A percentile compares a stretch with the other conserved stretches of the same genome.
phyloP scores from a whole-genome alignment of 2,797 vertebrate species.

The Microchirus variegatus region DNA sequence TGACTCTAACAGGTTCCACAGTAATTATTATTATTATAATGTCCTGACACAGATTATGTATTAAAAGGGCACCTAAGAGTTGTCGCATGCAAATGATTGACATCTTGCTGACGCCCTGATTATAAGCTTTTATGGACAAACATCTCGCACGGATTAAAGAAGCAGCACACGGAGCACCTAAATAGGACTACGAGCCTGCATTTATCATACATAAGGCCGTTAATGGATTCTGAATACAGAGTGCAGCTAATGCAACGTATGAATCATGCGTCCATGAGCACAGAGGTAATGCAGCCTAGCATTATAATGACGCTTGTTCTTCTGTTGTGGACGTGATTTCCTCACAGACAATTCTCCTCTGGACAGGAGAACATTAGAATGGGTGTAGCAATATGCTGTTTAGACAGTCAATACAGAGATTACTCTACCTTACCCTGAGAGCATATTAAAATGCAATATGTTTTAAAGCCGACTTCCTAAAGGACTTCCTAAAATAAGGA shows the following conservation, averaged over 20 bases:
- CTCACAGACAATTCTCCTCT: slow-evolving; percentile 25
- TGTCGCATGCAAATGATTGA: slow-evolving; percentile 24
- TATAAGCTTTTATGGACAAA: slow-evolving; percentile 39
- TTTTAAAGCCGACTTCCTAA: slow-evolving; percentile 41
- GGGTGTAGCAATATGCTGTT: slow-evolving; percentile 36
- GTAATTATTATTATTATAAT: slow-evolving; percentile 38
- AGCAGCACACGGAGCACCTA: slow-evolving; percentile 18
- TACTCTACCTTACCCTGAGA: slow-evolving; percentile 15
- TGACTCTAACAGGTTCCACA: slow-evolving; percentile 14
- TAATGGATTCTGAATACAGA: slow-evolving; percentile 53
- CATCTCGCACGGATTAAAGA: slow-evolving; percentile 25
- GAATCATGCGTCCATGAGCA: slow-evolving; percentile 48
- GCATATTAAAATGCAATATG: slow-evolving; percentile 46
- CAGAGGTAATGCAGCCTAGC: slow-evolving; percentile 29
- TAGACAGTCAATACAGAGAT: slow-evolving; percentile 45
- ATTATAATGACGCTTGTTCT: slow-evolving; percentile 20
- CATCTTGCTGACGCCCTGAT: slow-evolving; percentile 48
- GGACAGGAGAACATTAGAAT: slow-evolving; percentile 34
- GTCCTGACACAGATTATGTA: slow-evolving; percentile 25
- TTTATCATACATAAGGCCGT: slow-evolving; percentile 42
- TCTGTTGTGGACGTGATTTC: slow-evolving; percentile 34
- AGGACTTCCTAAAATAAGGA: slow-evolving; percentile 21
- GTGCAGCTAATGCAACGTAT: slow-evolving; percentile 45
- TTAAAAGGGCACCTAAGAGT: slow-evolving; percentile 34
- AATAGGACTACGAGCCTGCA: slow-evolving; percentile 28